Base-by-base conservation (phyloP, 2,888 invertebrate genomes). In the Elaeidobius kamerunicus region DNA sequence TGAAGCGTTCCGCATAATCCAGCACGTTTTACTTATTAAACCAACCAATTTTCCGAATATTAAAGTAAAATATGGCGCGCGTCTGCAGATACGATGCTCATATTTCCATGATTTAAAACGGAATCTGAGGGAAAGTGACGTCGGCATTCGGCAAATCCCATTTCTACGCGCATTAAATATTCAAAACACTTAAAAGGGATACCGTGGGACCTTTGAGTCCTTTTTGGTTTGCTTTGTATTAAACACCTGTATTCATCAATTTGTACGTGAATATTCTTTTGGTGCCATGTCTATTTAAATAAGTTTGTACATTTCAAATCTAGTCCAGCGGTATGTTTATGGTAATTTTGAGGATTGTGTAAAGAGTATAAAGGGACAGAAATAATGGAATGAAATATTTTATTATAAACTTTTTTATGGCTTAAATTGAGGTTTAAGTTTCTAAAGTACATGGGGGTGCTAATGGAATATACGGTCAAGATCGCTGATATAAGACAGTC, bases 131-230 rank as follows among this genome's bases (percentile, higher is more conserved):
- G 47, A 52, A 52, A 52, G 55, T 52, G 55, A 55, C 51, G 46
- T 47, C 18, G 36, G 42, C 46, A 56, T 52, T 52, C 52, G 49
- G 40, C 52, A 56, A 52, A 56, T 56, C 56, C 56, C 49, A 56
- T 52, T 56, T 52, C 56, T 32, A 42, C 47, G 56, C 40, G 41
- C 45, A 72, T 73, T 69, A 73, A 73, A 72, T 72, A 73, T 73
- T 72, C 70, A 73, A 60, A 65, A 69, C 70, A 71, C 68, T 72
- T 73, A 72, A 73, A 73, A 73, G 72, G 70, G 71, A 67, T 69
- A 67, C 68, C 66, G 36, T 12, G 51, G 46, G 55, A 51, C 51
- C 55, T 40, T 15, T 28, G 36, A 49, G 50, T 51, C 38, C 47
- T 50, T 51, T 55, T 44, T 27, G 32, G 41, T 42, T 49, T 30